Conservation (phyloP, 2,888 invertebrate genomes). For the Gordius sp. region DNA sequence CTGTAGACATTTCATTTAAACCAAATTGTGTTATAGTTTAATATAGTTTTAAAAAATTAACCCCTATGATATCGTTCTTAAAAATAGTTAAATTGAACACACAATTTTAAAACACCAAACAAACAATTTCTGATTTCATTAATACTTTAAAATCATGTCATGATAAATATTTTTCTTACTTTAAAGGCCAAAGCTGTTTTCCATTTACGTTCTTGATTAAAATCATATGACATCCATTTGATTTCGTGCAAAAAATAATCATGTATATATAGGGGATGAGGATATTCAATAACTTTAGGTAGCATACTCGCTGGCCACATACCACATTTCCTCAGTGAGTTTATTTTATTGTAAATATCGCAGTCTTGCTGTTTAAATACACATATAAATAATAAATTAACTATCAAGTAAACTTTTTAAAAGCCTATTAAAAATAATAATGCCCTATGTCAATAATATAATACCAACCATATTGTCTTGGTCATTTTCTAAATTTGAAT, state of each 20-base stretch:
- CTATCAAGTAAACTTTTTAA: too few relatives aligned
- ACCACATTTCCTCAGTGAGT: neutral
- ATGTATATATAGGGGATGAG: neutral
- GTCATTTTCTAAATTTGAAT: too few relatives aligned
- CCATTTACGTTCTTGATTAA: slow-evolving; percentile 1
- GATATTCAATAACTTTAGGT: neutral
- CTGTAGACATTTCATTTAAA: too few relatives aligned
- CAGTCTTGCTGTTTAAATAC: too few relatives aligned
- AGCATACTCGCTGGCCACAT: neutral
- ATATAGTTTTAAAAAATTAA: too few relatives aligned
- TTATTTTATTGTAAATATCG: too few relatives aligned
- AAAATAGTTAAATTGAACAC: neutral
- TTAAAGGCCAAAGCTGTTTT: neutral
- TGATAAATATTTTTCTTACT: neutral
- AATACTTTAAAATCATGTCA: neutral
- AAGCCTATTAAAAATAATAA: too few relatives aligned
- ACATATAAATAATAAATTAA: too few relatives aligned
- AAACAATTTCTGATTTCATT: neutral
- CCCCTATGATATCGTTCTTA: too few relatives aligned
- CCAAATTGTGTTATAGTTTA: too few relatives aligned
- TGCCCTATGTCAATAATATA: too few relatives aligned
- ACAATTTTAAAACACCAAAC: neutral
- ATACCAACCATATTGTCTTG: too few relatives aligned
- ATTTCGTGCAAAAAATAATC: neutral
- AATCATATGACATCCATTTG: neutral